These are phyloP conservation scores for Laticauda colubrina DNA, from an alignment of 2,113 vertebrate genomes.

Conservation along the genomic window DNA sequence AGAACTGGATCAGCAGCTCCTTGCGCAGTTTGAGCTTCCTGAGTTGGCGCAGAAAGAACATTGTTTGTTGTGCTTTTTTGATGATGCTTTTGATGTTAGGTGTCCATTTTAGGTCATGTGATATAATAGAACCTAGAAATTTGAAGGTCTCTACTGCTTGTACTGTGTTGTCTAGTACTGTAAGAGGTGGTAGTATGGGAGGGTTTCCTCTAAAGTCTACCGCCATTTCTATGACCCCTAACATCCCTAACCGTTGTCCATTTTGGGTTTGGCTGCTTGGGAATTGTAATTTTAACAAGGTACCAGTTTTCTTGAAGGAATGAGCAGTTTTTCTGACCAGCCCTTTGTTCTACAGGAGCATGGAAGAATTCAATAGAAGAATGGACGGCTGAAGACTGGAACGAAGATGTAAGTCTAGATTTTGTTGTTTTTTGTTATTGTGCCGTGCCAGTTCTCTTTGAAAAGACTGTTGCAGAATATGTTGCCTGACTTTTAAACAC, in stretches of 20 bases:
- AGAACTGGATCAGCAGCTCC: no score
- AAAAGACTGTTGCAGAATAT: not conserved
- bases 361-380: conserved; percentile 91
- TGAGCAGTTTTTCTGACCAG: conserved; percentile 4
- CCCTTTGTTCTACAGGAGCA: conserved; percentile 68
- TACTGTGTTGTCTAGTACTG: no score
- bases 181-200: no score
- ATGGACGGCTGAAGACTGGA: conserved; percentile 95
- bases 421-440: not conserved
- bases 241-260: not conserved
- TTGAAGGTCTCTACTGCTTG: no score
- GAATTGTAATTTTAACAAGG: not conserved
- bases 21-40: no score
- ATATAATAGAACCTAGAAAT: no score
- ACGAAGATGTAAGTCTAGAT: conserved; percentile 85
- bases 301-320: not conserved
- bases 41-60: no score
- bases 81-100: no score
- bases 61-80: no score
- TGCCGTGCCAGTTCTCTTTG: not conserved
- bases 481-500: not conserved
- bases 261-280: not conserved
- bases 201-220: no score
- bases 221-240: not conserved
- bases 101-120: no score